A percentile compares a stretch with the other conserved stretches of the same genome.
Conservation (phyloP, 2,113 vertebrate species). For the Beaufortia kweichowensis region DNA sequence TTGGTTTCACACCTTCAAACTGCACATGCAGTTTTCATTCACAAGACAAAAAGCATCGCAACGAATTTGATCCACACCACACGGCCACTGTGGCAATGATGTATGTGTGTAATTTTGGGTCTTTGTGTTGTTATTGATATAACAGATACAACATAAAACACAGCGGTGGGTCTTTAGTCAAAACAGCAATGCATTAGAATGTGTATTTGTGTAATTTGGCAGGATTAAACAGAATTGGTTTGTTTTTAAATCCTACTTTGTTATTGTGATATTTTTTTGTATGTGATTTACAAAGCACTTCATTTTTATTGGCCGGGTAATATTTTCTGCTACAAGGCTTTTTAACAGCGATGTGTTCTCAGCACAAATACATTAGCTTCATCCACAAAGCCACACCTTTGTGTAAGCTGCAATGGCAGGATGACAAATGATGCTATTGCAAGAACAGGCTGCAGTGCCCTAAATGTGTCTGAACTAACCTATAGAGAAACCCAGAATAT, state of each 20-base stretch:
- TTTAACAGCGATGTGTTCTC: not conserved
- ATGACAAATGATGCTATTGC: slow-evolving; percentile 31
- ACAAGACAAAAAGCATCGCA: not conserved
- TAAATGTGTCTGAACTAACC: slow-evolving; percentile 23
- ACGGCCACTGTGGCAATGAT: slow-evolving; percentile 10
- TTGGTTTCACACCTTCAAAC: not conserved
- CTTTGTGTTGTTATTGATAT: slow-evolving; percentile 4
- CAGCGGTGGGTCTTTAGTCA: not conserved
- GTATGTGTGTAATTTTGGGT: not conserved
- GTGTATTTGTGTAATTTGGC: no score
- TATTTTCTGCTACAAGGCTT: not conserved
- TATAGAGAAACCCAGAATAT: not conserved
- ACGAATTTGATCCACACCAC: not conserved
- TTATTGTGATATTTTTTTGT: not conserved
- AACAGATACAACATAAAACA: slow-evolving; percentile 9
- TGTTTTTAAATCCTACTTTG: no score
- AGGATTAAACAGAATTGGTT: no score
- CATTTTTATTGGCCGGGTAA: not conserved
- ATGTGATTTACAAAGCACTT: not conserved
- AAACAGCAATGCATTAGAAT: not conserved
- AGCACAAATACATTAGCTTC: slow-evolving; percentile 6
- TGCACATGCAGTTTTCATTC: not conserved
- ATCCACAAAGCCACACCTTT: slow-evolving; percentile 33
- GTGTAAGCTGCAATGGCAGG: slow-evolving; percentile 17
- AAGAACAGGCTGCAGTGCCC: slow-evolving; percentile 2